Conservation (phyloP, 2,888 invertebrate species). For the Lypha dubia region DNA sequence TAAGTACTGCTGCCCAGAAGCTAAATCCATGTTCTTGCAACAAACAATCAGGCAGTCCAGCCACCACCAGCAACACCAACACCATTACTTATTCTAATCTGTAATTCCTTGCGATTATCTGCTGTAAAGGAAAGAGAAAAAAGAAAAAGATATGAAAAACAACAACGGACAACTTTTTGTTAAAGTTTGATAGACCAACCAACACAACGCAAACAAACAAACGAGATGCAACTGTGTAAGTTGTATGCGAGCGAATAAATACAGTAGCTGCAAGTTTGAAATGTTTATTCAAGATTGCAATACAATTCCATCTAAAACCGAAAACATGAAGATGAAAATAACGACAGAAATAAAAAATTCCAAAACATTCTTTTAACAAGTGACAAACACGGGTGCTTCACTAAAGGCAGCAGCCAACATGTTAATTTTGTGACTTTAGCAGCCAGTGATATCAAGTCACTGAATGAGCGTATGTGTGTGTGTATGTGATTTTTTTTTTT, state of each 20-base stretch:
- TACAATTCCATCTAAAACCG: conserved; percentile 46
- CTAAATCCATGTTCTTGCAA: conserved; percentile 53
- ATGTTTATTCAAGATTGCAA: conserved; percentile 66
- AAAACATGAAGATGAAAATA: neutral
- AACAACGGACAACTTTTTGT: conserved; percentile 61
- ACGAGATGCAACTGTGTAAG: neutral
- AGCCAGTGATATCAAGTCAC: conserved; percentile 10
- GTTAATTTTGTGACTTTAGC: conserved; percentile 62
- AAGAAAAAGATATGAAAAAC: conserved; percentile 5
- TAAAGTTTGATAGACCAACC: conserved; percentile 45
- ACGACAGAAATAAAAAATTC: conserved; percentile 5
- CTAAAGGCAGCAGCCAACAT: conserved; percentile 67
- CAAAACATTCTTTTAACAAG: conserved; percentile 66
- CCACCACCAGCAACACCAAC: neutral
- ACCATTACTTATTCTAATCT: conserved; percentile 48
- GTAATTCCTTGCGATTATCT: conserved; percentile 64
- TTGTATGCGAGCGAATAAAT: conserved; percentile 28
- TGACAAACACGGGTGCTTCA: conserved; percentile 67
- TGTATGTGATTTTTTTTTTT: conserved; percentile 15
- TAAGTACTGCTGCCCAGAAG: conserved; percentile 66
- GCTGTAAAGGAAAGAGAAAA: neutral
- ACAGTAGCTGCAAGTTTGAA: conserved; percentile 63
- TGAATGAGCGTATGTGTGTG: neutral
- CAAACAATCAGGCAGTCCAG: neutral
- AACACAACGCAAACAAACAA: neutral